phyloP scores from a whole-genome alignment of 1,140 invertebrate species.

The Drosophila auraria region DNA sequence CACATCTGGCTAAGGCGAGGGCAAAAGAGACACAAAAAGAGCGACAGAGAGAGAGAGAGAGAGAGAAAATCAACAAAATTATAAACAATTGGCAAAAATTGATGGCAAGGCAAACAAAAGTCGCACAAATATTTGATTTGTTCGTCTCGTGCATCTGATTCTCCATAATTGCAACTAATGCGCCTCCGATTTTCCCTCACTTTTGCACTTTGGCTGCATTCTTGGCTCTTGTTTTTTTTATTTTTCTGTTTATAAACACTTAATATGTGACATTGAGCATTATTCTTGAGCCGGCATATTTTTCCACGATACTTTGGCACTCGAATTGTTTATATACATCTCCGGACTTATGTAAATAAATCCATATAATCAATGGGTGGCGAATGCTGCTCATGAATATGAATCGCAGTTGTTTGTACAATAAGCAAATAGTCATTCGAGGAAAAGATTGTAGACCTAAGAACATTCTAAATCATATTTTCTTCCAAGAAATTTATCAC shows the following conservation, averaged over 20 bases:
- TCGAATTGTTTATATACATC: slow-evolving; percentile 34
- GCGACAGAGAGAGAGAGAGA: slow-evolving; percentile 21
- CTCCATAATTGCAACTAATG: slow-evolving; percentile 78
- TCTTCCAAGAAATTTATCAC: slow-evolving; percentile 1
- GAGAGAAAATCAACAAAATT: slow-evolving; percentile 58
- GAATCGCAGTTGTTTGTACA: slow-evolving; percentile 20
- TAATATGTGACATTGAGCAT: slow-evolving; percentile 55
- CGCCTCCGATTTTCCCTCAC: slow-evolving; percentile 55
- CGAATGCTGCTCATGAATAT: slow-evolving; percentile 65
- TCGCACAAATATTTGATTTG: slow-evolving; percentile 74
- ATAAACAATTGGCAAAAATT: slow-evolving; percentile 81
- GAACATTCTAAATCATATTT: not conserved
- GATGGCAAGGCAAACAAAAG: slow-evolving; percentile 80
- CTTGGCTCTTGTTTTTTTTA: slow-evolving; percentile 56
- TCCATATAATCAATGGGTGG: slow-evolving; percentile 44
- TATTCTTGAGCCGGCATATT: slow-evolving; percentile 23
- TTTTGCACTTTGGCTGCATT: slow-evolving; percentile 48
- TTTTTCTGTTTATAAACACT: slow-evolving; percentile 49
- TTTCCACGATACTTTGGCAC: slow-evolving; percentile 51
- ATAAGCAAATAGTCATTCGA: slow-evolving; percentile 5
- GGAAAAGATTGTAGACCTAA: not conserved
- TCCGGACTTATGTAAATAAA: slow-evolving; percentile 56
- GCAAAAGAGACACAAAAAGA: slow-evolving; percentile 10
- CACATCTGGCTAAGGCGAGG: slow-evolving; percentile 5
- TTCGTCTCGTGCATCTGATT: slow-evolving; percentile 69